Evolutionary conservation across 30 jellyfish, hydroid and myxozoan genomes (phyloP).

Genomic region (Aurelia coerulea): DNA sequence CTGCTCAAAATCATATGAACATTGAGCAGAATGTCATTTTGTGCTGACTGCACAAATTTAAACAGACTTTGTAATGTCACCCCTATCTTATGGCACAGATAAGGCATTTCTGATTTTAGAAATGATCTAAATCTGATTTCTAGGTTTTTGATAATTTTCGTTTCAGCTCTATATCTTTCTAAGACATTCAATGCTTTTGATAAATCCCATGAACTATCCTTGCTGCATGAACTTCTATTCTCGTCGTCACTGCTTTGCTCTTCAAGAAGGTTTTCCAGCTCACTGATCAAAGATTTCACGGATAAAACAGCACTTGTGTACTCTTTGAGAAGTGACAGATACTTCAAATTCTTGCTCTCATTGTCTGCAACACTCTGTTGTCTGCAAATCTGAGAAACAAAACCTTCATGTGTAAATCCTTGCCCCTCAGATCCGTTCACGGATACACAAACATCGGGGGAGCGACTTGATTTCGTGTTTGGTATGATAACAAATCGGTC

Average conservation of each 20-base stretch:
- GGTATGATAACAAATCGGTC: slow-evolving; percentile 36
- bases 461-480: slow-evolving; percentile 50
- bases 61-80: slow-evolving; percentile 21
- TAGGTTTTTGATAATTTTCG: slow-evolving; percentile 18
- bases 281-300: slow-evolving; percentile 24
- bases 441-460: slow-evolving; percentile 25
- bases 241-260: slow-evolving; percentile 42
- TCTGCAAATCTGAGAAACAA: slow-evolving; percentile 28
- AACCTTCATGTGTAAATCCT: slow-evolving; percentile 48
- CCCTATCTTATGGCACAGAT: slow-evolving; percentile 22
- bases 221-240: neutral
- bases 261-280: slow-evolving; percentile 45
- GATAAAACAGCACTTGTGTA: slow-evolving; percentile 19
- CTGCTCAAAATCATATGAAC: slow-evolving; percentile 28
- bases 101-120: slow-evolving; percentile 62
- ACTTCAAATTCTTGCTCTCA: slow-evolving; percentile 10
- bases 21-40: slow-evolving; percentile 29
- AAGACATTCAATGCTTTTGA: slow-evolving; percentile 48
- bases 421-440: slow-evolving; percentile 53
- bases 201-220: slow-evolving; percentile 31
- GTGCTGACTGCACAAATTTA: slow-evolving; percentile 22
- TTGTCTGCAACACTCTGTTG: slow-evolving; percentile 20
- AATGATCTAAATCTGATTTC: slow-evolving; percentile 55
- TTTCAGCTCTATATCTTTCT: slow-evolving; percentile 56
- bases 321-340: slow-evolving; percentile 44